phyloP scores from a whole-genome alignment of 2,797 vertebrate genomes.

The Scarus forsteni region DNA sequence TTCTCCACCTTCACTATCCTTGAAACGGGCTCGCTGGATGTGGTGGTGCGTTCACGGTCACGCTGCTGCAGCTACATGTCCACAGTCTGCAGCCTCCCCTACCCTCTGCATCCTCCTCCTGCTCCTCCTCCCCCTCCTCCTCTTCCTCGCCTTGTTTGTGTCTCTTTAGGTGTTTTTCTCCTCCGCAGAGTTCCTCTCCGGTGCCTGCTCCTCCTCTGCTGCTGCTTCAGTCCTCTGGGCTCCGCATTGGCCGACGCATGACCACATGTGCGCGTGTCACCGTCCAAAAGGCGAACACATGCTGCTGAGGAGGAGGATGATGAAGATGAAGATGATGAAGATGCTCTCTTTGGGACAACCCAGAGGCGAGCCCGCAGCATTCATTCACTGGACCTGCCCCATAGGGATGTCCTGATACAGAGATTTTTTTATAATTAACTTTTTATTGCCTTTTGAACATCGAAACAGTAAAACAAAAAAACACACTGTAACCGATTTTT shows the following conservation, averaged over 20 bases:
- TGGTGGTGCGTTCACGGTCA: constrained; percentile 42
- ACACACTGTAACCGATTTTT: too few species aligned
- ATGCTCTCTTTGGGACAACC: constrained; percentile 52
- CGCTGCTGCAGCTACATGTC: constrained; percentile 68
- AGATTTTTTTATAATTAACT: too few species aligned
- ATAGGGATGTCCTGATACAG: too few species aligned
- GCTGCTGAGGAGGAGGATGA: constrained; percentile 11
- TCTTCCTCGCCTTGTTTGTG: constrained; percentile 27
- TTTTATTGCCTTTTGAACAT: too few species aligned
- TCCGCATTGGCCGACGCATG: constrained; percentile 76
- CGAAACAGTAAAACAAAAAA: too few species aligned
- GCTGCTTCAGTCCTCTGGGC: constrained; percentile 53
- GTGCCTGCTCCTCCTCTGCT: constrained; percentile 64
- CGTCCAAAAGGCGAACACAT: constrained; percentile 70
- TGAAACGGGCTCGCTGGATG: constrained; percentile 69
- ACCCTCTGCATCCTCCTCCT: constrained; percentile 60
- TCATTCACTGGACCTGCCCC: constrained; percentile 40
- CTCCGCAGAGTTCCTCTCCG: constrained; percentile 70
- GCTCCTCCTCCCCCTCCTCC: constrained; percentile 61
- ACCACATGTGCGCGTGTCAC: constrained; percentile 84
- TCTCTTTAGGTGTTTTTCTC: constrained; percentile 46
- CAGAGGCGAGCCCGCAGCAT: constrained; percentile 39
- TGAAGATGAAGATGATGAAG: too few species aligned
- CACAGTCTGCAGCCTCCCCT: constrained; percentile 49
- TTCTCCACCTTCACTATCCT: constrained; percentile 81